Evolutionary conservation across 2,113 vertebrate species (phyloP).

Genomic region (Paradoxurus hermaphroditus): DNA sequence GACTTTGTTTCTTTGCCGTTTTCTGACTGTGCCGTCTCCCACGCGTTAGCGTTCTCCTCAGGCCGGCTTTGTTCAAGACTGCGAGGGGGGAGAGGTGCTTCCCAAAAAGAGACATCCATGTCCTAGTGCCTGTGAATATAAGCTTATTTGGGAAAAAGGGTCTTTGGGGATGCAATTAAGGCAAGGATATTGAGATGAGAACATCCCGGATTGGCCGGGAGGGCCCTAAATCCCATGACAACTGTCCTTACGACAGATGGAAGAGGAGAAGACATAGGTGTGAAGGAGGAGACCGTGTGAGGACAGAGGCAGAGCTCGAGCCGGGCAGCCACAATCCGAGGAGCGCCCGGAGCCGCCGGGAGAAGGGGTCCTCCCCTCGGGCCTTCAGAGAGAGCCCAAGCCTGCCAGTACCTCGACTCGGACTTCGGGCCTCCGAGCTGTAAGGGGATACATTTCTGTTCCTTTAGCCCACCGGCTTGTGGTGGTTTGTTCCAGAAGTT

Average conservation of each 20-base stretch:
- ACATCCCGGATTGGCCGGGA: neutral
- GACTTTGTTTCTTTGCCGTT: neutral
- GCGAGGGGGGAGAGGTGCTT: neutral
- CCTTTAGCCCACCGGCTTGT: neutral
- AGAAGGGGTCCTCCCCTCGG: neutral
- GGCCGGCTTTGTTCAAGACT: neutral
- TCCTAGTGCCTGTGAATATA: neutral
- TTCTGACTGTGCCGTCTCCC: neutral
- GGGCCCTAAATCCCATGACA: neutral
- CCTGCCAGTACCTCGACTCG: neutral
- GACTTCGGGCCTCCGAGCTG: neutral
- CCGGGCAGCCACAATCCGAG: fast-evolving
- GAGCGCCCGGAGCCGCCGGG: fast-evolving
- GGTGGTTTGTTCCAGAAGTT: neutral
- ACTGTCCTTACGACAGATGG: neutral
- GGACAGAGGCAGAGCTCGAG: neutral
- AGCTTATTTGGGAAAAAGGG: neutral
- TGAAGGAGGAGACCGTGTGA: neutral
- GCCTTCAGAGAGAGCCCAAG: neutral
- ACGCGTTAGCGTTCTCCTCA: neutral
- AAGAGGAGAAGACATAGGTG: neutral
- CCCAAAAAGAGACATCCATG: neutral
- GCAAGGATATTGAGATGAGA: neutral
- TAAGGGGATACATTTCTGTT: neutral
- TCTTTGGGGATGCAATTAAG: neutral